phyloP scores from a whole-genome alignment of 1,140 invertebrate genomes.

The Bombus pascuorum region DNA sequence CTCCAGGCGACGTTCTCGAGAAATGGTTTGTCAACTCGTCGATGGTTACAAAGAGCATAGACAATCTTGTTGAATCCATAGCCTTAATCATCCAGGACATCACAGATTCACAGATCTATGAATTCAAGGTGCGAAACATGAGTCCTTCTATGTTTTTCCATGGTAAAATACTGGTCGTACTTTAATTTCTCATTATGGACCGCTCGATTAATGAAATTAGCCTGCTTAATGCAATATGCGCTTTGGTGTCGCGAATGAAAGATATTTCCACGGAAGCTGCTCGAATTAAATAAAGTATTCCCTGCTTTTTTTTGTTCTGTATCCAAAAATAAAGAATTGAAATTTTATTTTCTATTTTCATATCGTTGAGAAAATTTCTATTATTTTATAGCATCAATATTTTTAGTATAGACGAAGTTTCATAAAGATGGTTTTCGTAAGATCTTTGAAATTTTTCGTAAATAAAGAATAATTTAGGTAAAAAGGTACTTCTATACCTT shows the following conservation, averaged over 20 bases:
- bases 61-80: slow-evolving; percentile 55
- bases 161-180: not conserved
- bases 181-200: slow-evolving; percentile 26
- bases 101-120: slow-evolving; percentile 48
- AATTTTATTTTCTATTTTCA: not conserved
- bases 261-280: not conserved
- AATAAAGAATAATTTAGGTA: not conserved
- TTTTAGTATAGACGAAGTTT: not conserved
- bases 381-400: not conserved
- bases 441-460: not conserved
- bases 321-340: not conserved
- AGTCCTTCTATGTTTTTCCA: not conserved
- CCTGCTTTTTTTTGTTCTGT: not conserved
- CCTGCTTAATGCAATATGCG: not conserved
- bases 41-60: slow-evolving; percentile 54
- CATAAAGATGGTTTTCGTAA: not conserved
- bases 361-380: not conserved
- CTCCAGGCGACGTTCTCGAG: slow-evolving; percentile 47
- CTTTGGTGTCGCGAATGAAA: not conserved
- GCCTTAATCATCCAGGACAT: slow-evolving; percentile 59
- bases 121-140: slow-evolving; percentile 55
- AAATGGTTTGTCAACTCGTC: slow-evolving; percentile 64
- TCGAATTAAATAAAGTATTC: not conserved
- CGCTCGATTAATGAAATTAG: not conserved
- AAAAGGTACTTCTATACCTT: too few species aligned